phyloP scores from a whole-genome alignment of 2,113 vertebrate genomes.

The Ophiodon elongatus region DNA sequence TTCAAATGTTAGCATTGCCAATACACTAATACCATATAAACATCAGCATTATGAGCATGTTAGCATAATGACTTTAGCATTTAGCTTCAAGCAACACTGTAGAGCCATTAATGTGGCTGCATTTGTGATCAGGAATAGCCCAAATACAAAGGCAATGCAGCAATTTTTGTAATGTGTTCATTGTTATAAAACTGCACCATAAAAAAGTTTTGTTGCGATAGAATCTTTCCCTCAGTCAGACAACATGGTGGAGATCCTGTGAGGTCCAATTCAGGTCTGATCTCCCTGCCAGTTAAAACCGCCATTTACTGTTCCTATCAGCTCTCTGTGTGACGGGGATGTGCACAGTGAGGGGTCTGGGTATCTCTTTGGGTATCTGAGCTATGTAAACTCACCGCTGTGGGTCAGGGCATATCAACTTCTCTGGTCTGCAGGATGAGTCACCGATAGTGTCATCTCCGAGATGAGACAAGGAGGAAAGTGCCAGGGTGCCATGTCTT shows the following conservation, averaged over 20 bases:
- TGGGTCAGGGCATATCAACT: slow-evolving; percentile 63
- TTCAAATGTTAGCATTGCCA: not conserved
- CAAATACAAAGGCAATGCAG: not conserved
- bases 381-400: slow-evolving; percentile 84
- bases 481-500: slow-evolving; percentile 31
- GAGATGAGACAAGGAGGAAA: slow-evolving; percentile 35
- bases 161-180: not conserved
- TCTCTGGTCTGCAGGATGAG: slow-evolving; percentile 28
- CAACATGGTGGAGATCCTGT: slow-evolving; percentile 68
- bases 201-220: slow-evolving; percentile 62
- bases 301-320: slow-evolving; percentile 74
- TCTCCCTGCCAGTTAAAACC: slow-evolving; percentile 67
- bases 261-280: slow-evolving; percentile 77
- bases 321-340: slow-evolving; percentile 59
- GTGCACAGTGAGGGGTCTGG: slow-evolving; percentile 44
- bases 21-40: not conserved
- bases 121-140: not conserved
- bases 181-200: not conserved
- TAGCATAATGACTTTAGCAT: not conserved
- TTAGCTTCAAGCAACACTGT: not conserved
- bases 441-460: slow-evolving; percentile 61
- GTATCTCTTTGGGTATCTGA: slow-evolving; percentile 77
- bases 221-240: slow-evolving; percentile 63
- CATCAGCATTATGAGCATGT: not conserved
- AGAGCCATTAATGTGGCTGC: not conserved